Evolutionary conservation across 2,113 vertebrate species (phyloP), one percentile per base, ranked within the genome.

Genomic region (Nycticebus coucang): DNA sequence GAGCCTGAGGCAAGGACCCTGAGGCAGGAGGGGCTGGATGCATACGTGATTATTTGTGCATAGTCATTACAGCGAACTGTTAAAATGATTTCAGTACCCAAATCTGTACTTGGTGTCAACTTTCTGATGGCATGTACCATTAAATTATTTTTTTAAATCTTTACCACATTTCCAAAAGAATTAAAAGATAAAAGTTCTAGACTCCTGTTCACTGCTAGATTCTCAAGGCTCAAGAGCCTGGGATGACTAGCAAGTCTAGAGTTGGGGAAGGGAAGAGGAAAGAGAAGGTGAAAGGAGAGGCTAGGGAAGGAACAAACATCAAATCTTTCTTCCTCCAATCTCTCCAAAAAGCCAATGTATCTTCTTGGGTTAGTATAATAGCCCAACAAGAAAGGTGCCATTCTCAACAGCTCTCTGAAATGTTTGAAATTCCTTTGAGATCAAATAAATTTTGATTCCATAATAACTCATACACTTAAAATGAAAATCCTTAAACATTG

Each of bases 1-100:
- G 18, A 93, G 66, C 1, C 13, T 77, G 13, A 45, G 11, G 64
- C 7, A 57, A 75, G 64, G 55, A 18, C 4, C 30, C 77, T 14
- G 19, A 33, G 28, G 72, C 41, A 80, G 87, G 33, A 37, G 33
- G 26, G 1, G 24, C 7, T 55, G 21, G 41, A 50, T n/a, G 41
- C 21, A 50, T 18, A 14, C 17, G 5, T 37, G 13, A 45, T 45
- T 35, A 45, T 53, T 87, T 68, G 12, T 68, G 9, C 80, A 71
- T 22, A 55, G 8, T 18, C 7, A 33, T 21, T 5, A 26, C 55
- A 55, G 1, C 37, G 79, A 5, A 3, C 12, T 45, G 2, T 53
- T 89, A 4, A 41, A 95, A 74, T 53, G 10, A 66, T 88, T 66
- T 94, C 41, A 86, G 77, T 64, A 57, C 41, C 50, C 22, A 96